These are phyloP conservation scores for Cynocephalus volans DNA, from an alignment of 2,113 vertebrate genomes.

Conservation along the genomic window DNA sequence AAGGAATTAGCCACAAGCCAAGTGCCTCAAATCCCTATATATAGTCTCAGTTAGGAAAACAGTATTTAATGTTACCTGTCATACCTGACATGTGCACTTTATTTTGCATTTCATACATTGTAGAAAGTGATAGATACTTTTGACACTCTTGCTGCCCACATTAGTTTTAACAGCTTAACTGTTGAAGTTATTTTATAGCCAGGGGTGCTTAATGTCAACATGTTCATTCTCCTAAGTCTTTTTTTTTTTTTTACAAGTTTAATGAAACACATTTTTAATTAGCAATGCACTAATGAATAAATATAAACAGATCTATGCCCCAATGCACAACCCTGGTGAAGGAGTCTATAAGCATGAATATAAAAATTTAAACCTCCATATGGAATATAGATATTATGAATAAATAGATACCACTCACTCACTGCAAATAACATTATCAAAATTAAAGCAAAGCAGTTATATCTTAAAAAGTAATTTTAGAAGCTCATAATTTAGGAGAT, in stretches of 20 bases:
- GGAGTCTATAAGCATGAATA: slow-evolving; percentile 78
- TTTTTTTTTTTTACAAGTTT: slow-evolving; percentile 85
- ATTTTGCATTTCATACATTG: slow-evolving; percentile 81
- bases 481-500: background rate
- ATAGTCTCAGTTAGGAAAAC: slow-evolving; percentile 82
- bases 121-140: slow-evolving; percentile 85
- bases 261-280: slow-evolving; percentile 91
- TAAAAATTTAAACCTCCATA: slow-evolving; percentile 83
- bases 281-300: slow-evolving; percentile 87
- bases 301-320: slow-evolving; percentile 86
- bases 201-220: slow-evolving; percentile 82
- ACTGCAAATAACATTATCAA: slow-evolving; percentile 82
- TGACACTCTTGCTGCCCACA: slow-evolving; percentile 86
- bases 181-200: slow-evolving; percentile 84
- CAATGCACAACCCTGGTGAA: slow-evolving; percentile 68
- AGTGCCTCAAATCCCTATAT: background rate
- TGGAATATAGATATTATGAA: slow-evolving; percentile 85
- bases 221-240: slow-evolving; percentile 82
- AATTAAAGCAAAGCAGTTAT: slow-evolving; percentile 39
- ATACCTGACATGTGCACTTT: slow-evolving; percentile 78
- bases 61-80: slow-evolving; percentile 81
- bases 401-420: slow-evolving; percentile 75
- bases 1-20: slow-evolving; percentile 23
- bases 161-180: slow-evolving; percentile 86
- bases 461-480: slow-evolving; percentile 45